Evolutionary conservation across 64 coral and sea anemone genomes (phyloP).

Genomic region (Pocillopora damicornis): DNA sequence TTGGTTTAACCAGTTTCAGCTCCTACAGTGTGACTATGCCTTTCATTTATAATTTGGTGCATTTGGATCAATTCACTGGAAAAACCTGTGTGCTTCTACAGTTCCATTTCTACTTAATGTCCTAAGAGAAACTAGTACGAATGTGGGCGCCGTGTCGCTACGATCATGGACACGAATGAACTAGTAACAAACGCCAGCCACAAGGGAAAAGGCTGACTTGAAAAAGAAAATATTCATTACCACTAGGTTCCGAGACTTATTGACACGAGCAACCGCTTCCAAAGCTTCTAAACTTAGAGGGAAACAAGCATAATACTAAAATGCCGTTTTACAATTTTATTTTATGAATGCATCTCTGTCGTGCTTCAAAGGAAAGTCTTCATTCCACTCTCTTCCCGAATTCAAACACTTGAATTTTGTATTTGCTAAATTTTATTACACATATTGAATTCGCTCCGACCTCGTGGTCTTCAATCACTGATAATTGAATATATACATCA

Average conservation of each 20-base stretch:
- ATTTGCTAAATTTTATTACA: too few species aligned
- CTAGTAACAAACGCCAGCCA: too few species aligned
- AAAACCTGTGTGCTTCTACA: background rate
- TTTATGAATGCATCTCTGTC: background rate
- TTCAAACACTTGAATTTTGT: too few species aligned
- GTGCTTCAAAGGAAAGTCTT: background rate
- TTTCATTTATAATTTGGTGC: background rate
- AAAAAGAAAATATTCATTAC: background rate
- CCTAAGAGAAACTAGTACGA: background rate
- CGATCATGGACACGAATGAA: background rate
- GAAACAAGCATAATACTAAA: background rate
- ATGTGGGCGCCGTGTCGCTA: too few species aligned
- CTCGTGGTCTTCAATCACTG: background rate
- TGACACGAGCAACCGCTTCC: background rate
- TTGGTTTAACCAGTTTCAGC: background rate
- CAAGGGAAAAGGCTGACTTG: background rate
- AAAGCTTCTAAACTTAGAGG: background rate
- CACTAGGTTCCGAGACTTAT: conserved; percentile 10
- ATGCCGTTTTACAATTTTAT: background rate
- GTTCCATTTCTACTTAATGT: background rate
- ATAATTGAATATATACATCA: conserved; percentile 8
- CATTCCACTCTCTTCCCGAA: background rate
- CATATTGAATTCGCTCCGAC: background rate
- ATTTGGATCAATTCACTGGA: background rate
- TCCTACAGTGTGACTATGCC: background rate